Conservation (phyloP, 2,888 invertebrate species). For the Pegoplata infirma region DNA sequence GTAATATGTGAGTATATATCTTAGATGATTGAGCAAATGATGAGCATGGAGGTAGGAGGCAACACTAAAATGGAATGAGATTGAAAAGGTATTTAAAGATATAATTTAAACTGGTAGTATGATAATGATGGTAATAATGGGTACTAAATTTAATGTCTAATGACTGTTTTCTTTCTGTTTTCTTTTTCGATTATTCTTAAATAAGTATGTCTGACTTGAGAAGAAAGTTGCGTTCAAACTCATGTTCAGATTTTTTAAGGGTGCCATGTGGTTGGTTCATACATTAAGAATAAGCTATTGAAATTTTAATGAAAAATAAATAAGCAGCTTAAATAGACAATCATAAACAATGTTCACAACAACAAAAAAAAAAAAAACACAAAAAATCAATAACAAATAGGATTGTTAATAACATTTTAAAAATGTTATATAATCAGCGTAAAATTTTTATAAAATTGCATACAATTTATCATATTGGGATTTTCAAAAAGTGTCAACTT, state of each 20-base stretch:
- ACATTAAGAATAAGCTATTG: conserved; percentile 3
- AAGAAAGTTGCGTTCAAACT: too few species aligned
- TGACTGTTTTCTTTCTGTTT: conserved; percentile 8
- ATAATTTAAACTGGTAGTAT: conserved; percentile 32
- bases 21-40: conserved; percentile 20
- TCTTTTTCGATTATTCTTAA: background rate
- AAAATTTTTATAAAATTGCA: conserved; percentile 25
- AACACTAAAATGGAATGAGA: too few species aligned
- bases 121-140: conserved; percentile 52
- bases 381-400: background rate
- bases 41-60: conserved; percentile 16
- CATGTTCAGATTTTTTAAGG: background rate
- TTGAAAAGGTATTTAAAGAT: conserved; percentile 19
- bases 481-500: conserved; percentile 52
- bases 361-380: too few species aligned
- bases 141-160: conserved; percentile 33
- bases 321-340: conserved; percentile 37
- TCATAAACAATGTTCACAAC: too few species aligned
- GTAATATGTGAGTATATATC: too few species aligned
- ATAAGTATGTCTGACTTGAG: background rate
- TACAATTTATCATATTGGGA: conserved; percentile 43
- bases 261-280: too few species aligned
- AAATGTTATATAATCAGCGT: background rate
- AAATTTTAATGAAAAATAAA: conserved; percentile 44
- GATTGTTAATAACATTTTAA: background rate